Conservation (phyloP, 1,140 invertebrate species). For the Gyrodactylus bullatarudis region DNA sequence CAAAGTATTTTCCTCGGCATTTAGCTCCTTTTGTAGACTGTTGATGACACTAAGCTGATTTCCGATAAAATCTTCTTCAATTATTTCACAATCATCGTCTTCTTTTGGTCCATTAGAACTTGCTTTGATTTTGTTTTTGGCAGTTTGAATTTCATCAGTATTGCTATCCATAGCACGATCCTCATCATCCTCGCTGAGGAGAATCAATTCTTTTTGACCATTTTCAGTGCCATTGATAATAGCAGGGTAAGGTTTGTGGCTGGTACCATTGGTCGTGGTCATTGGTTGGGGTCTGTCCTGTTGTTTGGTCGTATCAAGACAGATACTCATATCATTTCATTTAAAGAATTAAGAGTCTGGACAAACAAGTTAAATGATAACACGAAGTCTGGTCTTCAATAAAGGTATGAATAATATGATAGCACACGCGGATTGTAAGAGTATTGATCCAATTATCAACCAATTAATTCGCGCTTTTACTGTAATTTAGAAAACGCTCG, state of each 20-base stretch:
- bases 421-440: background rate
- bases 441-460: background rate
- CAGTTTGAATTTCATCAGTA: too few species aligned
- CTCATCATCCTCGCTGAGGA: background rate
- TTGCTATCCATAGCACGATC: too few species aligned
- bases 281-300: too few species aligned
- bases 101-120: too few species aligned
- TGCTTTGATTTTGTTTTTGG: too few species aligned
- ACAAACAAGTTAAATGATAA: too few species aligned
- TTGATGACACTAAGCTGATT: background rate
- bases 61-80: background rate
- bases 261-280: too few species aligned
- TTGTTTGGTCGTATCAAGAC: background rate
- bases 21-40: background rate
- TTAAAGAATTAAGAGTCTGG: too few species aligned
- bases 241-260: too few species aligned
- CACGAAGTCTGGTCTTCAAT: too few species aligned
- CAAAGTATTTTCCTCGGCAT: background rate
- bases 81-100: background rate
- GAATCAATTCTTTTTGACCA: background rate
- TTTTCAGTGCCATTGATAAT: background rate
- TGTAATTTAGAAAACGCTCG: background rate
- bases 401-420: too few species aligned
- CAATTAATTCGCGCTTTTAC: background rate
- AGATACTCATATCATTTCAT: too few species aligned